Conservation (phyloP, 2,113 vertebrate species). For the Hypocryptadius cinnamomeus region DNA sequence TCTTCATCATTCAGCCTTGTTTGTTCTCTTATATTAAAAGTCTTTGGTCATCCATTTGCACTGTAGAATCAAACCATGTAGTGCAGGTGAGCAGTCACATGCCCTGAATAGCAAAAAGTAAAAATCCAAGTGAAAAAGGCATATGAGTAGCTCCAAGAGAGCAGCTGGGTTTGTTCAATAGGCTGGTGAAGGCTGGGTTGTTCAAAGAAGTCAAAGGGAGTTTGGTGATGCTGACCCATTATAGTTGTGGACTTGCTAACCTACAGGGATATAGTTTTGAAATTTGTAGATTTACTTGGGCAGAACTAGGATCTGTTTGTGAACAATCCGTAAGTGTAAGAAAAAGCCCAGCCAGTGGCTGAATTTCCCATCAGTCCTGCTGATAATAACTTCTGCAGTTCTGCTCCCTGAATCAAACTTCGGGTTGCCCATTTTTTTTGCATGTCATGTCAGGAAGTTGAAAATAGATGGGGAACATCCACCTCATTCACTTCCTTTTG, state of each 20-base stretch:
- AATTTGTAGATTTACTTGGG: neutral
- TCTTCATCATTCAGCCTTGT: neutral
- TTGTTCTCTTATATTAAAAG: neutral
- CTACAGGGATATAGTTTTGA: neutral
- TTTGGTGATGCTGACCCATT: neutral
- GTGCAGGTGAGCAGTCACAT: neutral
- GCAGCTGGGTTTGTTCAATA: neutral
- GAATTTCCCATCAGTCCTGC: neutral
- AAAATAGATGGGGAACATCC: neutral
- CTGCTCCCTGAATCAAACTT: neutral
- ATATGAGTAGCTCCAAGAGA: neutral
- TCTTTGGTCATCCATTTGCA: neutral
- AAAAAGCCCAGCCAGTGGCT: neutral
- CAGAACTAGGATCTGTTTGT: neutral
- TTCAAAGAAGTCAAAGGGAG: neutral
- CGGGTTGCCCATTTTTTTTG: neutral
- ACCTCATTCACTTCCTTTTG: neutral
- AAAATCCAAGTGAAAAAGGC: neutral
- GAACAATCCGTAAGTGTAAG: neutral
- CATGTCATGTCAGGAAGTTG: neutral
- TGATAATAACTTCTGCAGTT: conserved; percentile 1
- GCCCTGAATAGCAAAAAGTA: neutral
- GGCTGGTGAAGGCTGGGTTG: neutral
- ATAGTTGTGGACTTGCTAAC: neutral
- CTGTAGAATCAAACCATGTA: neutral